Base-by-base conservation (phyloP, 2,888 invertebrate genomes). In the Torymus tubicola region DNA sequence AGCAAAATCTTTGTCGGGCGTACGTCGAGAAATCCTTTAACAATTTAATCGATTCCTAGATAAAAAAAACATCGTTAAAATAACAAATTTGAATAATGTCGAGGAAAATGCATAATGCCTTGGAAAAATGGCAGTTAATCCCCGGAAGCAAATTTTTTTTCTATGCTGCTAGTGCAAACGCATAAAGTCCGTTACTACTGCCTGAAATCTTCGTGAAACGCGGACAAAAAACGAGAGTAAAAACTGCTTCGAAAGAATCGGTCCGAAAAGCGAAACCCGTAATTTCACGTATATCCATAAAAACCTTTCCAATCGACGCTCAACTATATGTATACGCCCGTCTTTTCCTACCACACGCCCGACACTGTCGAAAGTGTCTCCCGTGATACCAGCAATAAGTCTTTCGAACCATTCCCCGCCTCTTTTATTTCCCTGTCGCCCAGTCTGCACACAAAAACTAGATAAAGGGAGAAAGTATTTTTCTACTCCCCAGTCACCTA, bases 281-380 rank as follows among this genome's bases (percentile, higher is more conserved):
- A 75, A 58, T 75, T 75, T 75, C 67, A 55, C 21, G 24, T 42
- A 57, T 63, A 63, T 63, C 61, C 57, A 50, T 58, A 75, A 75
- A 75, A 75, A 67, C 21, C 53, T 68, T 61, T 76, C 61, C 75
- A 68, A 68, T 68, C 58, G 68, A 5, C 70, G 52, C 61, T 60
- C 53, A 68, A 53, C 57, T 63, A 0, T 42, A 42, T 42, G 42
- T 42, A 42, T 42, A 42, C 50, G 58, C 53, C 57, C 65, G 21
- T 42, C 42, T 67, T 58, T 58, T 42, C 42, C 42, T 42, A 8
- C 8, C 42, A 42, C 8, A 42, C 42, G 5, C 50, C 21, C 50
- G 52, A n/a, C 16, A 50, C 67, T 24, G 67, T 67, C 60, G 65
- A 75, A 75, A 75, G 67, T 75, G 67, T 67, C 68, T 58, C 68